These are phyloP conservation scores for Tupaia tana DNA, from an alignment of 2,113 vertebrate genomes.

Conservation along the genomic window DNA sequence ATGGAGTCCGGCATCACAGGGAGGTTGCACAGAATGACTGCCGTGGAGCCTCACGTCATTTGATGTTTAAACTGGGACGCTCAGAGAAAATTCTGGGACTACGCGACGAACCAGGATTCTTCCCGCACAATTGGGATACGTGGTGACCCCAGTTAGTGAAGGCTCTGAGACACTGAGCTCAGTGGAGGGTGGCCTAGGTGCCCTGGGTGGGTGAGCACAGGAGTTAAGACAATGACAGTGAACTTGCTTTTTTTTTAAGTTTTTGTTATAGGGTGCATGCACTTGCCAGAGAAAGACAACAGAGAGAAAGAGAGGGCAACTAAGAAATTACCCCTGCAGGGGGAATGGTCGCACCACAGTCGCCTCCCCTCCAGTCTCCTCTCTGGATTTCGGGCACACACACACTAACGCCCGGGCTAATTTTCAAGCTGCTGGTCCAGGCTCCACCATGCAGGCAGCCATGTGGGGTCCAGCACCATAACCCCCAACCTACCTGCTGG, in stretches of 20 bases:
- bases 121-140: background rate
- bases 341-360: too few species aligned
- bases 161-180: background rate
- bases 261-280: too few species aligned
- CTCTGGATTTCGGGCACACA: too few species aligned
- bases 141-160: background rate
- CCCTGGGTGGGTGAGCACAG: background rate
- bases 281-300: too few species aligned
- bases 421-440: too few species aligned
- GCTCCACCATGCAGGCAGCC: too few species aligned
- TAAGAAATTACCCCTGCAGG: too few species aligned
- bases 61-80: background rate
- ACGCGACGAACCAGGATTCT: background rate
- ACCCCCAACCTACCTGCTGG: too few species aligned
- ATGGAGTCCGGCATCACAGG: background rate
- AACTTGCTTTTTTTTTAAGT: background rate
- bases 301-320: too few species aligned
- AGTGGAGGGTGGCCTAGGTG: background rate
- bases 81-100: background rate
- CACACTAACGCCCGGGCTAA: too few species aligned
- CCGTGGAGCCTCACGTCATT: background rate
- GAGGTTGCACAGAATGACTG: background rate
- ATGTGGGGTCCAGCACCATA: too few species aligned
- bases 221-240: background rate
- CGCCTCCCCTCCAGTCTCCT: too few species aligned